Evolutionary conservation across 2,797 vertebrate genomes (phyloP), one percentile per base, ranked within the genome.

Genomic region (Oreonectes daqikongensis): DNA sequence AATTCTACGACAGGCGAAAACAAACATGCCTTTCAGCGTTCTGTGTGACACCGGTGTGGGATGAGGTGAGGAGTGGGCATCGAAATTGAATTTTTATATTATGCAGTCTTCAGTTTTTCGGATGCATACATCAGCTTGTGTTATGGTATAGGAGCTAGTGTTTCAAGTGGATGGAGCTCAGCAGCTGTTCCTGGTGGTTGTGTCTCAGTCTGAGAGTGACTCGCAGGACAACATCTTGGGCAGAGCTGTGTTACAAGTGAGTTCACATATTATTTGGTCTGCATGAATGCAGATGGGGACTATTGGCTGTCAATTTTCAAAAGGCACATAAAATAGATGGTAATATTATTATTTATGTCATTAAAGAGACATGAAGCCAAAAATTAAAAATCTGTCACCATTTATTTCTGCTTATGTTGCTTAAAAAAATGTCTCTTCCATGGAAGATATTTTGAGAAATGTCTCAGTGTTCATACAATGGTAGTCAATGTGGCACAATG

Each of bases 131-230:
- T 28, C 46, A 48, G 12, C 64, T 26, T 64, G 24, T 78, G 55
- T 77, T 28, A 24, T 57, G 66, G 32, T 35, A 2, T 38, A 94
- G 93, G 93, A 93, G 88, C 86, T 94, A 80, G 80, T 83, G 2
- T 85, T 93, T 77, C 87, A 89, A 82, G 91, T 94, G 84, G 93
- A 94, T 5, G 88, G 88, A 35, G 87, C 91, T 0, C 86, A 78
- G 76, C 78, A 82, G 28, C 86, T 94, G 68, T 79, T 57, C 30
- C 40, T 94, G 68, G 70, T 92, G 28, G 93, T 90, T 69, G 87
- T 93, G 57, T 77, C 83, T 55, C 89, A 92, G 82, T 55, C 75
- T 3, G 85, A 81, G 50, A 73, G 52, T 0, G 30, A 68, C 24
- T 73, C 63, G 5, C 79, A 84, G 0, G 84, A 90, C 0, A 7